These are phyloP conservation scores for Notocelia uddmanniana DNA, from an alignment of 2,888 invertebrate genomes.

Conservation along the genomic window DNA sequence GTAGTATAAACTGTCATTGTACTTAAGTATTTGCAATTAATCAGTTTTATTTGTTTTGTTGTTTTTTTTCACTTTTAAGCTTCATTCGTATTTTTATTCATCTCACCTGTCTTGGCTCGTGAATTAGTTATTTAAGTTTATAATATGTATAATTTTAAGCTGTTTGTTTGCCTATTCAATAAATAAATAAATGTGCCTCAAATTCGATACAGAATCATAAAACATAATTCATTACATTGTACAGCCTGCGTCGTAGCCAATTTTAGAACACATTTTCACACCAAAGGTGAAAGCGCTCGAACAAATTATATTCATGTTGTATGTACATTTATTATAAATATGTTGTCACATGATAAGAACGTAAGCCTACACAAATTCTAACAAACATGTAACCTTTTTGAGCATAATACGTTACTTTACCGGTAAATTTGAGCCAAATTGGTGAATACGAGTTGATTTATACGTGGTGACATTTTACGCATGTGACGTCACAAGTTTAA, in stretches of 20 bases:
- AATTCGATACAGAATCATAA: neutral
- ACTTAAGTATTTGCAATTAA: too few relatives aligned
- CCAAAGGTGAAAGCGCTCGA: neutral
- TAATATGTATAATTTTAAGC: too few relatives aligned
- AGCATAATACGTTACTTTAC: constrained; percentile 28
- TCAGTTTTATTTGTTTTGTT: too few relatives aligned
- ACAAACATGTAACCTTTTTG: constrained; percentile 2
- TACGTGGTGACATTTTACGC: constrained; percentile 39
- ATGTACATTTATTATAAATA: constrained; percentile 11
- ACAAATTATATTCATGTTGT: constrained; percentile 12
- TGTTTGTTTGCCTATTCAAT: too few relatives aligned
- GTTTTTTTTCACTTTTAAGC: too few relatives aligned
- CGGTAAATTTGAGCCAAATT: constrained; percentile 43
- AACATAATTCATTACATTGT: constrained; percentile 7
- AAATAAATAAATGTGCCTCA: too few relatives aligned
- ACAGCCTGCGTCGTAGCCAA: neutral
- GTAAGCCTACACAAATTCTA: constrained; percentile 13
- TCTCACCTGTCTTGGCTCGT: too few relatives aligned
- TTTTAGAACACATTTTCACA: constrained; percentile 16
- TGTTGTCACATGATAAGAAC: neutral
- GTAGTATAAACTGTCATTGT: too few relatives aligned
- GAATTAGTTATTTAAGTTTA: too few relatives aligned
- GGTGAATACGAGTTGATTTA: constrained; percentile 44
- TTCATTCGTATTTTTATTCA: too few relatives aligned
- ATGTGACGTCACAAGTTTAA: constrained; percentile 29